Conservation (phyloP, 37 sponge, comb jelly and placozoan species). For the Diacarnus erythraeanus region DNA sequence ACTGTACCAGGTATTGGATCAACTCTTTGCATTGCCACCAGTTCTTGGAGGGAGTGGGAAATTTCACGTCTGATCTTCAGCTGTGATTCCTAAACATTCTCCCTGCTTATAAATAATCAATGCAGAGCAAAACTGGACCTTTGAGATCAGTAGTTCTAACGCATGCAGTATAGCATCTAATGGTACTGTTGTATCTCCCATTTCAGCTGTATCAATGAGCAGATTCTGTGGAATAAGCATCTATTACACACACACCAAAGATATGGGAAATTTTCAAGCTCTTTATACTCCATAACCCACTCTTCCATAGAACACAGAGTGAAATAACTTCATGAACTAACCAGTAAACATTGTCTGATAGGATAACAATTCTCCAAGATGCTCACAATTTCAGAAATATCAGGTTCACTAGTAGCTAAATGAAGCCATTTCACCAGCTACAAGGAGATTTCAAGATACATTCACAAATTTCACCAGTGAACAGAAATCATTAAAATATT, state of each 20-base stretch:
- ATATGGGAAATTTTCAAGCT: background rate
- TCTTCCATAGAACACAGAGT: too few relatives aligned
- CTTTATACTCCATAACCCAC: too few relatives aligned
- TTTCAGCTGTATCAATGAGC: background rate
- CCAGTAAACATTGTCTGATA: background rate
- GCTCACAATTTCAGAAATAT: background rate
- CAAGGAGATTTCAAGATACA: too few relatives aligned
- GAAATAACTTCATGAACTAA: too few relatives aligned
- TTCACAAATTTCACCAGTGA: too few relatives aligned
- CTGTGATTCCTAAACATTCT: background rate
- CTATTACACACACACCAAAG: background rate
- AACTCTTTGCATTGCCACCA: background rate
- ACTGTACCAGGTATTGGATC: background rate
- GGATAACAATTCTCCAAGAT: background rate
- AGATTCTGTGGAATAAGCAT: background rate
- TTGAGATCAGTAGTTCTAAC: background rate
- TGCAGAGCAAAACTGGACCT: background rate
- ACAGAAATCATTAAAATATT: background rate
- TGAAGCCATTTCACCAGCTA: background rate
- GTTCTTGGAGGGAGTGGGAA: background rate
- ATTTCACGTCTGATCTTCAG: background rate
- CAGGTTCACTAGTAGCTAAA: background rate
- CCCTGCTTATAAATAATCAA: background rate
- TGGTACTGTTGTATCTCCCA: background rate
- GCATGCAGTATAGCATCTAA: background rate